These are phyloP conservation scores for Microcebus lehilahytsara DNA, from an alignment of 2,113 vertebrate genomes.

Conservation along the genomic window DNA sequence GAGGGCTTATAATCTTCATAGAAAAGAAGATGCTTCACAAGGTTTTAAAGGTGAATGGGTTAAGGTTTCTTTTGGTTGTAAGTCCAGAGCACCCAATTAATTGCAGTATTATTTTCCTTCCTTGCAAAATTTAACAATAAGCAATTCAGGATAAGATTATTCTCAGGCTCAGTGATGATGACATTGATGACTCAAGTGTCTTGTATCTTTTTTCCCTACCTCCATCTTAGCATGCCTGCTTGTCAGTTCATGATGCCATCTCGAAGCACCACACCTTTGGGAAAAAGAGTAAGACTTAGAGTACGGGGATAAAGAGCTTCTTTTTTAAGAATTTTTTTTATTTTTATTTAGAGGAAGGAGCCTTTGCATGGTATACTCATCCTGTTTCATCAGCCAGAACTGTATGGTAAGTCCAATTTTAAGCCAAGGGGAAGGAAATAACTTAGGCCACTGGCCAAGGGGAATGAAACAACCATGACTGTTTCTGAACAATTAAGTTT, in stretches of 20 bases:
- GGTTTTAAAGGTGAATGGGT: not conserved
- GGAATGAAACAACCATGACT: not conserved
- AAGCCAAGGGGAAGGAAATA: not conserved
- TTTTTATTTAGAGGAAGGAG: not conserved
- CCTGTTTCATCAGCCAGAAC: not conserved
- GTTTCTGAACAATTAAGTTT: not conserved
- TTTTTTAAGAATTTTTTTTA: not conserved
- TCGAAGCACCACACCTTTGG: not conserved
- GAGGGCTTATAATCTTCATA: not conserved
- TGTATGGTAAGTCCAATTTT: not conserved
- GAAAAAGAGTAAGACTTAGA: not conserved
- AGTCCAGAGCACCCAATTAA: not conserved
- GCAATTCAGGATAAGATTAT: not conserved
- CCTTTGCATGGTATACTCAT: not conserved
- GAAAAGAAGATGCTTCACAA: not conserved
- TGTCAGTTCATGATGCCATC: not conserved
- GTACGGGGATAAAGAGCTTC: not conserved
- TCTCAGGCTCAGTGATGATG: not conserved
- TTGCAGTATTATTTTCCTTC: not conserved
- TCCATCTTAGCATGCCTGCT: not conserved
- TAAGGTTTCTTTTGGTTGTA: not conserved
- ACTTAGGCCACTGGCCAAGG: not conserved
- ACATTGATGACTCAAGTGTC: not conserved
- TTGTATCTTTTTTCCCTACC: not conserved
- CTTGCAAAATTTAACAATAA: not conserved